A percentile compares a stretch with the other conserved stretches of the same genome.
These are phyloP conservation scores for Danio aesculapii DNA, from an alignment of 2,797 vertebrate genomes.

Conservation along the genomic window DNA sequence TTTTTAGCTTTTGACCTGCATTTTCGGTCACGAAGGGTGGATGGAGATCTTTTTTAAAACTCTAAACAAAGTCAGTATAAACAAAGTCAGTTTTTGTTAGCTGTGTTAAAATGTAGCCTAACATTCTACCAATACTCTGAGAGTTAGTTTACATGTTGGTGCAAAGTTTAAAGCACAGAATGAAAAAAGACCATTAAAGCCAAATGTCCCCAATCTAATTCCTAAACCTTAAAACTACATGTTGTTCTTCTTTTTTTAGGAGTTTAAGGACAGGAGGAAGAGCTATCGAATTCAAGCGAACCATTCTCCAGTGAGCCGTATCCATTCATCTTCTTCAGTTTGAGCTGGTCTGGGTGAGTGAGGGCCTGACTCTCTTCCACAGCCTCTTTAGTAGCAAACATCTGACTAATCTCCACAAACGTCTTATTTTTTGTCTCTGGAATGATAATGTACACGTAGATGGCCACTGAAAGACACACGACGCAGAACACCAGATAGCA, in stretches of 20 bases:
- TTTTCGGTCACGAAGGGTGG: too few relatives aligned
- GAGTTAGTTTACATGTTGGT: too few relatives aligned
- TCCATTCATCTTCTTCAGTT: constrained; percentile 81
- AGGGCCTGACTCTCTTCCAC: constrained; percentile 72
- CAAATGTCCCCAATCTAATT: not conserved
- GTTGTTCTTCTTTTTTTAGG: constrained; percentile 3
- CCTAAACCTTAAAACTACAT: not conserved
- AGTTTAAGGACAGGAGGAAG: constrained; percentile 71
- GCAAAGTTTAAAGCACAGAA: too few relatives aligned
- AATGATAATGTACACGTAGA: constrained; percentile 84
- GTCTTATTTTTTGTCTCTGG: constrained; percentile 94
- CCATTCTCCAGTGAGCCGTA: constrained; percentile 84
- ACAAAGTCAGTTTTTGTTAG: too few relatives aligned
- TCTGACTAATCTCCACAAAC: constrained; percentile 89
- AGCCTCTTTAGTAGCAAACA: constrained; percentile 78
- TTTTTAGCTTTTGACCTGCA: too few relatives aligned
- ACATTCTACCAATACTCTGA: too few relatives aligned
- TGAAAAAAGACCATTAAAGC: too few relatives aligned
- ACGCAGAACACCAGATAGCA: constrained; percentile 89
- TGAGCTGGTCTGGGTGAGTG: constrained; percentile 74
- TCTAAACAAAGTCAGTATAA: too few relatives aligned
- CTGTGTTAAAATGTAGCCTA: too few relatives aligned
- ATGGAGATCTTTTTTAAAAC: too few relatives aligned
- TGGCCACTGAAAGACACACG: constrained; percentile 82
- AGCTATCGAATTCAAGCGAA: constrained; percentile 81